These are phyloP conservation scores for Pterophyllum scalare DNA, from an alignment of 2,113 vertebrate genomes.

Conservation along the genomic window DNA sequence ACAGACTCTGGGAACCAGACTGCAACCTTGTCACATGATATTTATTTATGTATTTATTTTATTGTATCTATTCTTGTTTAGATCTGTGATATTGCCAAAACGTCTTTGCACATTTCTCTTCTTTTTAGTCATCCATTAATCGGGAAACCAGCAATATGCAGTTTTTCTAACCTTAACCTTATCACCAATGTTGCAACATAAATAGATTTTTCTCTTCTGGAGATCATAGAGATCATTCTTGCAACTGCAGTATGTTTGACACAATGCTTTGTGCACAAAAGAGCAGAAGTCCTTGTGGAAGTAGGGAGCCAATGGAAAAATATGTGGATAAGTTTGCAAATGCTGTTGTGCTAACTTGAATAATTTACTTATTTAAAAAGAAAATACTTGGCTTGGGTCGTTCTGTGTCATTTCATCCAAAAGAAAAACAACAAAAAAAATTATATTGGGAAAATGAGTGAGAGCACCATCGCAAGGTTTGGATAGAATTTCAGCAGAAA, in stretches of 20 bases:
- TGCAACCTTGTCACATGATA: not conserved
- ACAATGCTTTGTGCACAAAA: not conserved
- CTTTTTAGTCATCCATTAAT: not conserved
- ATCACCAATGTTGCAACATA: not conserved
- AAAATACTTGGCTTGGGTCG: not conserved
- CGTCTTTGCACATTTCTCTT: not conserved
- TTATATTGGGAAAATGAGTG: not conserved
- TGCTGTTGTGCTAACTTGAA: not conserved
- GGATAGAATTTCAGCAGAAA: not conserved
- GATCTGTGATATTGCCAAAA: not conserved
- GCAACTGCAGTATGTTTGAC: not conserved
- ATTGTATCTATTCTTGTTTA: not conserved
- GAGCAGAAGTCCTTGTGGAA: not conserved
- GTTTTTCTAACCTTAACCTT: not conserved
- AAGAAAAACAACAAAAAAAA: accelerated
- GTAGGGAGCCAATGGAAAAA: not conserved
- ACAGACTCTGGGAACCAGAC: not conserved
- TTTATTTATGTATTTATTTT: not conserved
- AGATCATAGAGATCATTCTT: not conserved
- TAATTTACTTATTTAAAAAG: not conserved
- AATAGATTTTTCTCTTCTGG: not conserved
- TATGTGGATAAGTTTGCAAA: not conserved
- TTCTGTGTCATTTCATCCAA: not conserved
- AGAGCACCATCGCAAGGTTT: not conserved
- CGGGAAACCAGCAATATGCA: not conserved